Evolutionary conservation across 2,888 invertebrate genomes (phyloP), one percentile per base, ranked within the genome.

Genomic region (Metallyticus violacea): DNA sequence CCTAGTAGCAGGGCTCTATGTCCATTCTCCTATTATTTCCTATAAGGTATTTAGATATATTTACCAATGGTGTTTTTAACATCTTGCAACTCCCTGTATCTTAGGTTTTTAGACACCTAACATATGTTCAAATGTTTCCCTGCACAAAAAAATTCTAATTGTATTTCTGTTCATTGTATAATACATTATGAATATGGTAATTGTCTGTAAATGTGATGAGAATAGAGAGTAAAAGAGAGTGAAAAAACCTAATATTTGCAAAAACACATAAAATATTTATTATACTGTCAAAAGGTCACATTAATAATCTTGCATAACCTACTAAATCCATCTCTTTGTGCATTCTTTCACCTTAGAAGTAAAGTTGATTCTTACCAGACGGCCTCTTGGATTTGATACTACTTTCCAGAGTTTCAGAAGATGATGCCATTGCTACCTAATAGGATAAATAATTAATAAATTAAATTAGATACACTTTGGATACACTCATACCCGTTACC

Each of bases 301-400:
- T n/a, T n/a, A n/a, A n/a, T n/a, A n/a, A n/a, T n/a, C n/a, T n/a
- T n/a, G 22, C 40, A 62, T 62, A 62, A 62, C 40, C 40, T 62
- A 62, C 4, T 22, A 7, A 4, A 62, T 62, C 22, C 22, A 15
- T 62, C 7, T 62, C 15, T 62, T 15, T 15, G 22, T 0, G 9
- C n/a, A 40, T 22, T 4, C 22, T 62, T 62, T 15, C 4, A 80
- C 7, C 6, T 29, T 7, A 4, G 25, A 29, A 9, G n/a, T 4
- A 81, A 29, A 9, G n/a, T 4, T 29, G 26, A 86, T 40, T 81
- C 28, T 85, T 91, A 94, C 94, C 93, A 91, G 93, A 93, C 89
- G 94, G 94, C 90, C 93, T 92, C 90, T 94, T 94, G 6, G 93
- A 93, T 90, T 93, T 93, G 80, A 92, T 90, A 88, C 90, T 90